Conservation (phyloP, 2,888 invertebrate species). For the Euphydryas editha region DNA sequence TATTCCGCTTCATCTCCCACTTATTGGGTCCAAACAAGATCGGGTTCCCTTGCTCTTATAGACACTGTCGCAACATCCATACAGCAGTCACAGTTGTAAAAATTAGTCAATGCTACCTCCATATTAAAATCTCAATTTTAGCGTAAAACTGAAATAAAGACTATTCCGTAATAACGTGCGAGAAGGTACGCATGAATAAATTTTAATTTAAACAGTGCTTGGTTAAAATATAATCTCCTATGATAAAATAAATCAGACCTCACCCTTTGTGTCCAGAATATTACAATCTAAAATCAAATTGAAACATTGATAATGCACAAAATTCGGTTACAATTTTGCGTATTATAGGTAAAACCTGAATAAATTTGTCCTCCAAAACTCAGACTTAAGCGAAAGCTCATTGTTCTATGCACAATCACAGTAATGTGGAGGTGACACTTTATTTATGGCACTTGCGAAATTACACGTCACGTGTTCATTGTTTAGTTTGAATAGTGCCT, state of each 20-base stretch:
- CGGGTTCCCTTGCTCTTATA: constrained; percentile 32
- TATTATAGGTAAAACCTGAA: constrained; percentile 32
- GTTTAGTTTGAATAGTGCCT: constrained; percentile 45
- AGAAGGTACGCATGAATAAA: not conserved
- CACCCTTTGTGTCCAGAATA: constrained; percentile 1
- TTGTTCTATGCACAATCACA: constrained; percentile 47
- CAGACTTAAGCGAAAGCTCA: constrained; percentile 38
- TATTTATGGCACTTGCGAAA: constrained; percentile 49
- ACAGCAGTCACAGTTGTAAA: not conserved
- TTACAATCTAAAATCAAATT: constrained; percentile 27
- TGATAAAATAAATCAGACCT: not conserved
- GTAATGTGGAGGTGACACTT: constrained; percentile 50
- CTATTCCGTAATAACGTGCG: not conserved
- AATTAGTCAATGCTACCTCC: not conserved
- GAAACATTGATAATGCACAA: constrained; percentile 32
- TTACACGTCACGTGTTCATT: constrained; percentile 47
- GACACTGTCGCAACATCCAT: constrained; percentile 11
- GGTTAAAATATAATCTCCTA: not conserved
- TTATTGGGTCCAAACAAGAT: constrained; percentile 66
- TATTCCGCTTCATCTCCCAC: constrained; percentile 78
- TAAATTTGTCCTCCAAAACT: constrained; percentile 30
- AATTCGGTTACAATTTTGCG: constrained; percentile 33
- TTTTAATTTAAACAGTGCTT: constrained; percentile 5
- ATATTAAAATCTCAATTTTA: no score
- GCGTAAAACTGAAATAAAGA: no score